phyloP scores from a whole-genome alignment of 2,797 vertebrate genomes.

The Centropyge bicolor region DNA sequence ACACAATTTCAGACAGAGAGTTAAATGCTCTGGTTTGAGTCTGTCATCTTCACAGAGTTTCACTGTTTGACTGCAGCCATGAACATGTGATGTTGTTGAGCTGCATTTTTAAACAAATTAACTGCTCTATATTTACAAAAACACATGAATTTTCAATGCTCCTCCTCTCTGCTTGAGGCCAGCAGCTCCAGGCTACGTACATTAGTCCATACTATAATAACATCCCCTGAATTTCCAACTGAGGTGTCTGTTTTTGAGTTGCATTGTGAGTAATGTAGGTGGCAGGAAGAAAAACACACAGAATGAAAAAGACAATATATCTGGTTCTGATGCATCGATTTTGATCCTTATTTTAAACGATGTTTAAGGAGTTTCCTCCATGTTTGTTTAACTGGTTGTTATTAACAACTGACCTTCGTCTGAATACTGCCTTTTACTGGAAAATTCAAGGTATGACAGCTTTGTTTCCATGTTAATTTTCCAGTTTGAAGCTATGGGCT shows the following conservation, averaged over 20 bases:
- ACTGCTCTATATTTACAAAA: background rate
- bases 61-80: too few relatives aligned
- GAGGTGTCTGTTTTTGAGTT: background rate
- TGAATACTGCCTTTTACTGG: background rate
- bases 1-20: background rate
- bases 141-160: background rate
- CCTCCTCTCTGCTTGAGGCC: background rate
- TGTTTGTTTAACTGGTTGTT: background rate
- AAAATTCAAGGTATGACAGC: background rate
- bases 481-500: background rate
- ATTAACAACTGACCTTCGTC: background rate
- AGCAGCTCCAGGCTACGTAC: background rate
- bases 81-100: background rate
- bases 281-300: background rate
- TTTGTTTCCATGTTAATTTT: background rate
- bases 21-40: background rate
- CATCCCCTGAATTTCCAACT: background rate
- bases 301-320: background rate
- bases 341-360: too few relatives aligned
- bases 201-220: background rate
- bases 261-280: constrained; percentile 1
- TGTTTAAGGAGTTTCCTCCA: background rate
- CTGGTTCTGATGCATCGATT: background rate
- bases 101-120: background rate
- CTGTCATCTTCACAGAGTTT: background rate